phyloP scores from a whole-genome alignment of 2,888 invertebrate species.

The Erebia aethiops region DNA sequence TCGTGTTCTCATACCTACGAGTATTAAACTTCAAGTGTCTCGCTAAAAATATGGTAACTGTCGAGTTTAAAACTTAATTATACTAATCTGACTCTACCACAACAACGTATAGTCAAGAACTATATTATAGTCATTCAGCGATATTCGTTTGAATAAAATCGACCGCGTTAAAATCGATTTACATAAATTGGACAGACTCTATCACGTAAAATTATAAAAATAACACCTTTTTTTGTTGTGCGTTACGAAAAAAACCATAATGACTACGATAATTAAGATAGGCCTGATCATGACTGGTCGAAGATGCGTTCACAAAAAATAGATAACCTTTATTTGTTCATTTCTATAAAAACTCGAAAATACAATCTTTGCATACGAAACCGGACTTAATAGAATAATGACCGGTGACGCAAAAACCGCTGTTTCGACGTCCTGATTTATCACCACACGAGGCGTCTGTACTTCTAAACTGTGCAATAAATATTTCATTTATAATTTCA shows the following conservation, averaged over 20 bases:
- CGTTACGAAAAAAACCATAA: not conserved
- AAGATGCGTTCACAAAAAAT: conserved; percentile 6
- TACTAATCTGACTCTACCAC: too few species aligned
- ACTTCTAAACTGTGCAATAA: not conserved
- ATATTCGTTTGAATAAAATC: not conserved
- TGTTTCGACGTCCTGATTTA: conserved; percentile 25
- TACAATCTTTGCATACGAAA: conserved; percentile 24
- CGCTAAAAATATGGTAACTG: too few species aligned
- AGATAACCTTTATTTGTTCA: conserved; percentile 7
- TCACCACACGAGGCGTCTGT: conserved; percentile 3
- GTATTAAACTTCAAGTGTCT: too few species aligned
- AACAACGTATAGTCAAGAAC: too few species aligned
- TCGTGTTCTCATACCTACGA: too few species aligned
- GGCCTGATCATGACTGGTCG: not conserved
- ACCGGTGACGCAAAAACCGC: conserved; percentile 39
- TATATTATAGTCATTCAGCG: too few species aligned
- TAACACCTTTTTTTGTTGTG: conserved; percentile 7
- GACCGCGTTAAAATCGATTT: not conserved
- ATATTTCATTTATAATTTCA: conserved; percentile 6
- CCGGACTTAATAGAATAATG: conserved; percentile 41
- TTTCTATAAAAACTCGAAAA: conserved; percentile 1
- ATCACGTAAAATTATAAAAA: conserved; percentile 3
- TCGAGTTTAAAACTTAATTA: too few species aligned
- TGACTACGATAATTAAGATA: not conserved
- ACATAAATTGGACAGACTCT: not conserved